A percentile compares a stretch with the other conserved stretches of the same genome.
These are phyloP conservation scores for Oxyruncus cristatus DNA, from an alignment of 2,113 vertebrate genomes.

Conservation along the genomic window DNA sequence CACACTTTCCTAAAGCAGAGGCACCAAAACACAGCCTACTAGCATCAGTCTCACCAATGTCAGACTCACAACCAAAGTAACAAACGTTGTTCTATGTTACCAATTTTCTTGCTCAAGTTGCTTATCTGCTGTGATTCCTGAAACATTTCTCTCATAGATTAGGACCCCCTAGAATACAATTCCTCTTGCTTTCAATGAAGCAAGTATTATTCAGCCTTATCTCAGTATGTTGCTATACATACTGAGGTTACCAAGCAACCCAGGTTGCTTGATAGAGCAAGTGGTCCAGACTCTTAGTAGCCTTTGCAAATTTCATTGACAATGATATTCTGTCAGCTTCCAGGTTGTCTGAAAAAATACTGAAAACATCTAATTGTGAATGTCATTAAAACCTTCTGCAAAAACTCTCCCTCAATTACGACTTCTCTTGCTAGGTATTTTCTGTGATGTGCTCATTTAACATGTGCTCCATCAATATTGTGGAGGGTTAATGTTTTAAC, in stretches of 20 bases:
- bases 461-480: background rate
- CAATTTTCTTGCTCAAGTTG: background rate
- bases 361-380: background rate
- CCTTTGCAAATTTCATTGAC: background rate
- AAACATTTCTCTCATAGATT: background rate
- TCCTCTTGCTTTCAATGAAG: background rate
- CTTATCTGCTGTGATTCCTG: background rate
- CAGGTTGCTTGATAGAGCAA: background rate
- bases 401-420: background rate
- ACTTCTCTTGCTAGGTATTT: background rate
- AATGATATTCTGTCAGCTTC: background rate
- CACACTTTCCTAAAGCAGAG: background rate
- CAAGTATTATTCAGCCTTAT: background rate
- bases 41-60: background rate
- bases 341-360: background rate
- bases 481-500: background rate
- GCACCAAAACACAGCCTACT: background rate
- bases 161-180: background rate
- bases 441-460: background rate
- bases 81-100: fast-evolving
- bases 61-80: background rate
- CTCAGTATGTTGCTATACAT: background rate
- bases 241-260: constrained; percentile 2
- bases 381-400: background rate
- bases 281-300: background rate